Conservation (phyloP, 2,888 invertebrate genomes). For the Abrostola triplasia region DNA sequence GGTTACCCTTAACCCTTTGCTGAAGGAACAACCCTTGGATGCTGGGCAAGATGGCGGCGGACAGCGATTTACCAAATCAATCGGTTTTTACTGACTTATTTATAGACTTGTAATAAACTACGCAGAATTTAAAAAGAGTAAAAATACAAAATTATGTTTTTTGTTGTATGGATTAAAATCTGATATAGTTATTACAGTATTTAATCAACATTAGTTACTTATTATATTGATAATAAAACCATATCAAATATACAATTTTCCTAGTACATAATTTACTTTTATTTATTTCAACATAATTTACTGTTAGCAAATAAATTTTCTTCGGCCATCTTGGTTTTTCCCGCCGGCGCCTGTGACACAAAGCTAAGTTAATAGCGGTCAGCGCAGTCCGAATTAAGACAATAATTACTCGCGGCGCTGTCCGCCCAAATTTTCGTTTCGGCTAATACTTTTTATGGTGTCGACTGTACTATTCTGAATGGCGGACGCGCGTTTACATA, state of each 20-base stretch:
- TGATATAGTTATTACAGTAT: neutral
- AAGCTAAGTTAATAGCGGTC: constrained; percentile 77
- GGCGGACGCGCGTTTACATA: constrained; percentile 62
- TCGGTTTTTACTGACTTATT: neutral
- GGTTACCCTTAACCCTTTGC: constrained; percentile 81
- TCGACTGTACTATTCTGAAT: constrained; percentile 64
- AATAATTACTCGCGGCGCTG: constrained; percentile 82
- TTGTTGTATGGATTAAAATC: neutral
- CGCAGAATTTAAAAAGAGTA: too few relatives aligned
- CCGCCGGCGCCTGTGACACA: constrained; percentile 65
- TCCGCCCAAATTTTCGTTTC: constrained; percentile 75
- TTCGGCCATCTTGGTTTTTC: neutral
- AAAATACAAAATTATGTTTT: neutral
- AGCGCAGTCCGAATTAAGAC: constrained; percentile 84
- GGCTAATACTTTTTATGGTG: constrained; percentile 83
- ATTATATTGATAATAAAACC: too few relatives aligned
- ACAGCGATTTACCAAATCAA: constrained; percentile 29
- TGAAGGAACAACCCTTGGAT: constrained; percentile 71
- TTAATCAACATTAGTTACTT: neutral
- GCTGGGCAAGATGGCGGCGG: constrained; percentile 52
- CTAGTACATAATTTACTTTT: too few relatives aligned
- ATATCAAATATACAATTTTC: too few relatives aligned
- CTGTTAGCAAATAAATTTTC: neutral
- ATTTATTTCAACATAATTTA: too few relatives aligned
- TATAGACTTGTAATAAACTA: too few relatives aligned